A percentile compares a stretch with the other conserved stretches of the same genome.
Conservation (phyloP, 2,113 vertebrate genomes). For the Arothron firmamentum region DNA sequence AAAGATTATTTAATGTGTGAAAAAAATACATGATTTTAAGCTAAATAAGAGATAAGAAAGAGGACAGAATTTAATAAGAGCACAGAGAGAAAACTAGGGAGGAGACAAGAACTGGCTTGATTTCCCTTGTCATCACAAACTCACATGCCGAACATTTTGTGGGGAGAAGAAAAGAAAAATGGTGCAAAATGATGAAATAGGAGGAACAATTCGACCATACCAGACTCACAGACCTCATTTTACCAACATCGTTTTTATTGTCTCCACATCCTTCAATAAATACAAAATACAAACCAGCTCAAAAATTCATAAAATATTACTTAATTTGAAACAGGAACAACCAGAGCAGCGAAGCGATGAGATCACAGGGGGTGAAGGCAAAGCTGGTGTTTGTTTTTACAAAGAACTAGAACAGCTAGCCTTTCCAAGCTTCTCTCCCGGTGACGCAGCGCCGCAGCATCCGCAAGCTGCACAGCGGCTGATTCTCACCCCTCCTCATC, state of each 20-base stretch:
- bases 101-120: background rate
- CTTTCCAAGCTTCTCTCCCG: background rate
- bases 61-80: background rate
- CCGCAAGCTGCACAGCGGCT: no score
- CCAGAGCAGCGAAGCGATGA: constrained; percentile 15
- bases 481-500: constrained; percentile 2
- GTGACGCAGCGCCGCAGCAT: background rate
- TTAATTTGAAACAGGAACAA: constrained; percentile 39
- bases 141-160: no score
- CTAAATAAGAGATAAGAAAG: constrained; percentile 2
- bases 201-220: background rate
- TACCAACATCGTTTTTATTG: constrained; percentile 48
- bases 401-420: no score
- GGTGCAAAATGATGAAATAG: background rate
- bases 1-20: background rate
- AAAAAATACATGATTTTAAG: background rate
- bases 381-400: background rate
- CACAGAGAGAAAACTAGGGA: background rate
- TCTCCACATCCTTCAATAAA: constrained; percentile 75
- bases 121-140: background rate
- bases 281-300: constrained; percentile 74
- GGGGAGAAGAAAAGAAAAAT: background rate
- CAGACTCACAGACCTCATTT: no score
- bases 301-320: constrained; percentile 48
- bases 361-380: constrained; percentile 11